Evolutionary conservation across 2,888 invertebrate genomes (phyloP).

Genomic region (Notodonta ziczac): DNA sequence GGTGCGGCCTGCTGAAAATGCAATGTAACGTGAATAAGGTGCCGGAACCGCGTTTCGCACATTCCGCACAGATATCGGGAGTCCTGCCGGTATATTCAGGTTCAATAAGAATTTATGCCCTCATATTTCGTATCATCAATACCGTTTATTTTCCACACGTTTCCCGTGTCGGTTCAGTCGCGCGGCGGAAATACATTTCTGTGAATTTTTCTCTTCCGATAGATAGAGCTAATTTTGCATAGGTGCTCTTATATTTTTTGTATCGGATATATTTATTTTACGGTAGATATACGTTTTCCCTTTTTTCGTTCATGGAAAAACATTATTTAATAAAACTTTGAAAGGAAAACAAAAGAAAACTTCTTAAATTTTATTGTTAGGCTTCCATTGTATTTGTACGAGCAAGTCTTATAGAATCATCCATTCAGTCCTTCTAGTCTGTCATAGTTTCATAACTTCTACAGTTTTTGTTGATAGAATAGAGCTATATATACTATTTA

Average conservation of each 20-base stretch:
- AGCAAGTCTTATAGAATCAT: no score
- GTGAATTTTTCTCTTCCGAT: conserved; percentile 40
- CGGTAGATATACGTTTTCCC: neutral
- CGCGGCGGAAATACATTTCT: conserved; percentile 42
- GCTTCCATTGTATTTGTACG: no score
- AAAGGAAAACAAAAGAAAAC: neutral
- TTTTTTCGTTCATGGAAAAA: neutral
- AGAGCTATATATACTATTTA: no score
- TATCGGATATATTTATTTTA: conserved; percentile 18
- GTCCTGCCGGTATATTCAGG: conserved; percentile 39
- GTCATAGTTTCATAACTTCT: no score
- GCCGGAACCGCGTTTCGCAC: conserved; percentile 25
- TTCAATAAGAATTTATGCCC: conserved; percentile 54
- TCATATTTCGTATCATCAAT: conserved; percentile 59
- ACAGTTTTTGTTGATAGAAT: no score
- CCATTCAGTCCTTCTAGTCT: no score
- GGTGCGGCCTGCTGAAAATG: conserved; percentile 30
- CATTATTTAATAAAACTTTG: no score
- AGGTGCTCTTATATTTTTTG: conserved; percentile 26
- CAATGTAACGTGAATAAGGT: conserved; percentile 39
- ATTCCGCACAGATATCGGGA: conserved; percentile 31
- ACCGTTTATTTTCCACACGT: conserved; percentile 55
- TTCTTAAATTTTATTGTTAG: neutral
- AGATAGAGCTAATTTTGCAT: conserved; percentile 44
- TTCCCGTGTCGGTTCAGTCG: conserved; percentile 52